These are phyloP conservation scores for Parus major DNA, from an alignment of 2,113 vertebrate genomes.

Conservation along the genomic window DNA sequence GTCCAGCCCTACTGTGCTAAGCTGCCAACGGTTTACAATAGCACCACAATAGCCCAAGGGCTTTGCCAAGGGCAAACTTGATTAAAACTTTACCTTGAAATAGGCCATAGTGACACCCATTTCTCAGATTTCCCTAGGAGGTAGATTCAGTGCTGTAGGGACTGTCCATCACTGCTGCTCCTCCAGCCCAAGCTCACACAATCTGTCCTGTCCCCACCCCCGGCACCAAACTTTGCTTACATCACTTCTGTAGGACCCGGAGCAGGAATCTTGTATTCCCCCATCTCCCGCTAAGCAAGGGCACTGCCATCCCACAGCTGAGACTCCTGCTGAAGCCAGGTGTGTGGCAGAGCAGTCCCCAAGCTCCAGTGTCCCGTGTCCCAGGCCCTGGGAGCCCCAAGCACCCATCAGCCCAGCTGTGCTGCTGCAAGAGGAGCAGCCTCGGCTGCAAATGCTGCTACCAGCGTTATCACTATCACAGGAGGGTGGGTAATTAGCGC, in stretches of 20 bases:
- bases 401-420: neutral
- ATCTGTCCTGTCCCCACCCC: neutral
- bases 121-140: conserved; percentile 66
- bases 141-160: conserved; percentile 64
- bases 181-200: neutral
- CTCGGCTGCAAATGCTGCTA: neutral
- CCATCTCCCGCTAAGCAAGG: neutral
- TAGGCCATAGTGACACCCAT: conserved; percentile 45
- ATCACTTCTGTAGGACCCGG: accelerated
- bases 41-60: conserved; percentile 57
- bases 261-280: neutral
- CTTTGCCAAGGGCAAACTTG: conserved; percentile 51
- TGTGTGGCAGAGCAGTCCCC: neutral
- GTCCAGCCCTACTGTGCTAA: conserved; percentile 51
- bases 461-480: neutral
- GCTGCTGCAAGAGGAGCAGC: neutral
- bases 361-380: neutral
- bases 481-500: neutral
- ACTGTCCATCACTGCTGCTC: conserved; percentile 1
- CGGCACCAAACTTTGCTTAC: neutral
- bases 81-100: conserved; percentile 63
- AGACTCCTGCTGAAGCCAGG: neutral
- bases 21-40: conserved; percentile 61
- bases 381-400: neutral
- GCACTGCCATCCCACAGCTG: neutral